Conservation (phyloP, 2,888 invertebrate species). For the Troides oblongomaculatus region DNA sequence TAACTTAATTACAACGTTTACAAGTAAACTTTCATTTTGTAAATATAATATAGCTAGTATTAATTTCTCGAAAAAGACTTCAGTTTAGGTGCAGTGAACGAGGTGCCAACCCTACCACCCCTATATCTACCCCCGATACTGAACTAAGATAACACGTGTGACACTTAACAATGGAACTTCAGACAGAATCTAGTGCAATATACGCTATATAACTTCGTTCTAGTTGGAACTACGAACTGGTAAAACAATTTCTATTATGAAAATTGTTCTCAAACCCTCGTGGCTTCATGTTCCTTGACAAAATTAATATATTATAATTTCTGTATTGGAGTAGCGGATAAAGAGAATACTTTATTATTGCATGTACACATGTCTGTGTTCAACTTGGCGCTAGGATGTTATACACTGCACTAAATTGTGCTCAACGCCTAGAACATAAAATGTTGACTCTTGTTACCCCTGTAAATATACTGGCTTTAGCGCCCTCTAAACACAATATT, state of each 20-base stretch:
- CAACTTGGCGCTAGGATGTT: too few species aligned
- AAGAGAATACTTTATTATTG: background rate
- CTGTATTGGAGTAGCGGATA: background rate
- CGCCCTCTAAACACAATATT: too few species aligned
- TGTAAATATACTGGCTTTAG: too few species aligned
- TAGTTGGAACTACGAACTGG: slow-evolving; percentile 6
- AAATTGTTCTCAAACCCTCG: background rate
- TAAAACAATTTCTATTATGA: background rate
- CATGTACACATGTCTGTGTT: background rate
- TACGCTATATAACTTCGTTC: background rate
- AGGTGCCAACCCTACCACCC: slow-evolving; percentile 2
- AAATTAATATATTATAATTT: too few species aligned
- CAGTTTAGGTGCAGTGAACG: too few species aligned
- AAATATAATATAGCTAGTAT: too few species aligned
- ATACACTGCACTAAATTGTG: too few species aligned
- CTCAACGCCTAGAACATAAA: too few species aligned
- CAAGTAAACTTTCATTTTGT: too few species aligned
- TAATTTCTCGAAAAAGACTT: too few species aligned
- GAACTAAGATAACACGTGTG: slow-evolving; percentile 17
- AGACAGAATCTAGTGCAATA: slow-evolving; percentile 3
- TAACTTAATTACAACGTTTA: too few species aligned
- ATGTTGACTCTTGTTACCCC: too few species aligned
- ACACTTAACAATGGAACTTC: slow-evolving; percentile 13
- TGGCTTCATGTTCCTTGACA: background rate
- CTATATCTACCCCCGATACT: background rate